Evolutionary conservation across 2,888 invertebrate species (phyloP), one percentile per base, ranked within the genome.

Genomic region (Nemurella pictetii): DNA sequence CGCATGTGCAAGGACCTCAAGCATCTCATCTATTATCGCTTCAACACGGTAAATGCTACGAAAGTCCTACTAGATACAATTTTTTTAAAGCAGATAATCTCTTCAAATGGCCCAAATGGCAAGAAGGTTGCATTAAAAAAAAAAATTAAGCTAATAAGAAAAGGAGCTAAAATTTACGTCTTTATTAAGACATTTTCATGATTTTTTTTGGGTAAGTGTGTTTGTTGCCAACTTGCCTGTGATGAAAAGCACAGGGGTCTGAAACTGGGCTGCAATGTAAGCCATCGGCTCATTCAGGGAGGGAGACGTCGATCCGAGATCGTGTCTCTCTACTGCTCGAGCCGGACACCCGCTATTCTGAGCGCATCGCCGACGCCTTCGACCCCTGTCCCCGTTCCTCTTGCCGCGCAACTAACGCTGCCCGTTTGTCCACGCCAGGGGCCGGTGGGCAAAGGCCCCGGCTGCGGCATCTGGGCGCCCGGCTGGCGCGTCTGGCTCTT

Each of bases 1-100:
- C 93, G 99, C 83, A 99, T 99, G 99, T 99, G 99, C 93, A 99
- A 99, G 91, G 99, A 99, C 92, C 92, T 99, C 88, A 99, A 99
- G 90, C 99, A 99, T 93, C 92, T 99, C 87, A 98, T 99, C 88
- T 99, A 99, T 91, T 99, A 99, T 92, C 94, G 99, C 86, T 99
- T 99, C 90, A 99, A 99, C 90, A 99, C 99, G 83, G 97, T 97
- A 90, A 94, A n/a, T 26, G 0, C 27, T 35, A n/a, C n/a, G n/a
- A n/a, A n/a, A n/a, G n/a, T n/a, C n/a, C n/a, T n/a, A n/a, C n/a
- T n/a, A n/a, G n/a, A n/a, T n/a, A n/a, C n/a, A n/a, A n/a, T n/a
- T n/a, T n/a, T n/a, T n/a, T n/a, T n/a, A n/a, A n/a, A n/a, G n/a
- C n/a, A n/a, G n/a, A n/a, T n/a, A n/a, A n/a, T n/a, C n/a, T n/a